Evolutionary conservation across 2,797 vertebrate species (phyloP), one percentile per base, ranked within the genome.

Genomic region (Channa striata): DNA sequence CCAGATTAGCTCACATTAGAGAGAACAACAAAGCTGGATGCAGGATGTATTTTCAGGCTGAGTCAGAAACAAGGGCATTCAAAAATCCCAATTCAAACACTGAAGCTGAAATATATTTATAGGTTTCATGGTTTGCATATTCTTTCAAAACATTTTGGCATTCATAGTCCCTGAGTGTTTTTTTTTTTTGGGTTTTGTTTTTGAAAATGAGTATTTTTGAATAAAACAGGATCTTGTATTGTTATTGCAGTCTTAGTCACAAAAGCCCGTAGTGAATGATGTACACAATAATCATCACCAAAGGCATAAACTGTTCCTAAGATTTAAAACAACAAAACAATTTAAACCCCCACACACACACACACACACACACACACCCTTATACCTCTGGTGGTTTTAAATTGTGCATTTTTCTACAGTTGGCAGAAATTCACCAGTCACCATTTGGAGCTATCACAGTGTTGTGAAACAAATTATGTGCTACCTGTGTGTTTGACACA

Each of bases 1-100:
- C 86, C 83, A 90, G 87, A 90, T 92, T 89, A 91, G 81, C 86
- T 90, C 81, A 81, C 89, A 90, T 92, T 91, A 92, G 81, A 85
- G 72, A 74, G 80, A 91, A 91, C 84, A 90, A 86, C 85, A 86
- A 86, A 89, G 79, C 77, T 3, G 30, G 72, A 75, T 72, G 78
- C 11, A 13, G 34, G 49, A 49, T 80, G 52, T 79, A 71, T 71
- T 80, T 72, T 81, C 60, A 48, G 59, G 60, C 34, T 6, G 62
- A 74, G 58, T 63, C 42, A 76, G n/a, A 68, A 77, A 81, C 69
- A 59, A 60, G 54, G 74, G 54, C 39, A 11, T 66, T 60, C 23
- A 46, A 76, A 81, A 82, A 61, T 58, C 54, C 19, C 54, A n/a
- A 70, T 66, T 82, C 48, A 61, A 42, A 65, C 71, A 44, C 54